Conservation (phyloP, 2,888 invertebrate genomes). For the Lasioglossum pauxillum region DNA sequence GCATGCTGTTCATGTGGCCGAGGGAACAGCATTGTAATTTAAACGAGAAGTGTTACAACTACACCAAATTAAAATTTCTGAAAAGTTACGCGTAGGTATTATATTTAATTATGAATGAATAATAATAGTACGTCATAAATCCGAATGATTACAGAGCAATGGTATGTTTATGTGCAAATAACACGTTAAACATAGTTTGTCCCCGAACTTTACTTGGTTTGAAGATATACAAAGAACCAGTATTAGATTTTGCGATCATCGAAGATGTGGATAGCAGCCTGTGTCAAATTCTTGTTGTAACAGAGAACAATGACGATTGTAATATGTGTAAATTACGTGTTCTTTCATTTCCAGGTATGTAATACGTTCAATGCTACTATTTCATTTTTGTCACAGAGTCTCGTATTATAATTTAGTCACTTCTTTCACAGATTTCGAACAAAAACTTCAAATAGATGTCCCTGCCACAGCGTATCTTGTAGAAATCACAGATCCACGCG, state of each 20-base stretch:
- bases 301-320: constrained; percentile 42
- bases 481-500: constrained; percentile 69
- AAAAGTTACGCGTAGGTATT: constrained; percentile 65
- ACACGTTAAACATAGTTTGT: constrained; percentile 73
- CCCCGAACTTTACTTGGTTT: constrained; percentile 73
- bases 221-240: constrained; percentile 70
- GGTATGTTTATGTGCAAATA: constrained; percentile 75
- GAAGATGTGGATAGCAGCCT: constrained; percentile 68
- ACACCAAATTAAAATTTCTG: constrained; percentile 73
- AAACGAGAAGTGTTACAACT: constrained; percentile 61
- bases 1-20: constrained; percentile 72
- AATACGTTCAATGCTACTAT: constrained; percentile 34
- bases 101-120: too few relatives aligned
- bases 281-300: constrained; percentile 74
- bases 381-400: background rate
- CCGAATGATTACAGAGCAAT: constrained; percentile 68
- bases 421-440: constrained; percentile 72
- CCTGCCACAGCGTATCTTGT: constrained; percentile 76
- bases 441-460: constrained; percentile 78
- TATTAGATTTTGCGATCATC: constrained; percentile 75
- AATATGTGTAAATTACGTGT: constrained; percentile 65
- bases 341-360: constrained; percentile 77
- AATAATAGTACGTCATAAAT: constrained; percentile 1
- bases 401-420: background rate
- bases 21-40: constrained; percentile 53